Base-by-base conservation (phyloP, 2,888 invertebrate genomes). In the Drosophila ustulata region DNA sequence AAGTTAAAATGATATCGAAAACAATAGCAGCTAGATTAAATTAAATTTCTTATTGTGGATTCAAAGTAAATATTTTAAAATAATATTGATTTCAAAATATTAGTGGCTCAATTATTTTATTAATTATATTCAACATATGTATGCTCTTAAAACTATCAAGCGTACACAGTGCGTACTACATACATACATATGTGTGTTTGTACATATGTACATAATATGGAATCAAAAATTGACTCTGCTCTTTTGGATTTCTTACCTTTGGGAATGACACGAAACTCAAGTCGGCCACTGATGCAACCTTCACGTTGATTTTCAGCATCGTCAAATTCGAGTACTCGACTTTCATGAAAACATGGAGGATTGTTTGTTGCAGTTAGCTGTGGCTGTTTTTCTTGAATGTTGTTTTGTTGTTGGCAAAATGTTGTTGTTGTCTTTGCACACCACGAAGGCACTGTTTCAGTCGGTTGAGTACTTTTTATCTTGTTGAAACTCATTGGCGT, bases 181-280 rank as follows among this genome's bases (percentile, higher is more conserved):
- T 18, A 18, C 18, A 18, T 18, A 18, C 18, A 18, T 18, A 18
- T 1, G 1, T 18, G 1, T 18, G 18, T 18, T 0, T 18, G 18
- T 18, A 18, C 1, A 1, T 18, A 18, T 18, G 18, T 18, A 18
- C 18, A 18, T 18, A 18, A 1, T 18, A 18, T 18, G 18, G 18
- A 18, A 18, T 18, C 18, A 18, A 0, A 18, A 18, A 18, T 18
- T 18, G 18, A 18, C 18, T 18, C 18, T 18, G 18, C 18, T 18
- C 18, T 18, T 32, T 9, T 25, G n/a, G 8, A 23, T 5, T 13
- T 9, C 26, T 30, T 43, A 63, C 63, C 92, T 84, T 94, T 93
- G 46, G 95, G 94, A 55, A 95, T 93, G 58, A 97, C 96, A 56
- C 97, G 94, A 59, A 97, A 97, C 93, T 97, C 97, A 55, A 97